phyloP scores from a whole-genome alignment of 2,888 invertebrate genomes.

The Rhopalosiphum nymphaeae region DNA sequence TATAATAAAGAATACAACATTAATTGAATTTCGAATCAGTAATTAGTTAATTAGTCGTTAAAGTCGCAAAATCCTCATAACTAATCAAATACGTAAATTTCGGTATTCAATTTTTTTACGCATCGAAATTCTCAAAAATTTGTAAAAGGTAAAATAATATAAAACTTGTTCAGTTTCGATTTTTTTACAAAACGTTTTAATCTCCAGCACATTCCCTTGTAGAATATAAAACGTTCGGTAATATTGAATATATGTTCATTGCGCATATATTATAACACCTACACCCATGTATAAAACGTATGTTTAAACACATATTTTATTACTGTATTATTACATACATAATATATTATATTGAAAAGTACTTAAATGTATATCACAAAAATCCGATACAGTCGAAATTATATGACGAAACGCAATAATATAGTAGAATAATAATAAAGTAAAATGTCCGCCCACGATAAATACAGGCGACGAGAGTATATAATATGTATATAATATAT shows the following conservation, averaged over 20 bases:
- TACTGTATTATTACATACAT: not conserved
- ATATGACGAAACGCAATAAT: not conserved
- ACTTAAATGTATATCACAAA: not conserved
- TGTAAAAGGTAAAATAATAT: not conserved
- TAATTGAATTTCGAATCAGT: not conserved
- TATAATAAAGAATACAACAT: not conserved
- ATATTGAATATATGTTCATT: not conserved
- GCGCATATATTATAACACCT: not conserved
- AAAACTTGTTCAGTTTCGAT: not conserved
- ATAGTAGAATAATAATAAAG: not conserved
- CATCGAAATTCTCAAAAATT: not conserved
- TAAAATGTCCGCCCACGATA: not conserved
- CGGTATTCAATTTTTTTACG: not conserved
- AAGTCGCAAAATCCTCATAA: not conserved
- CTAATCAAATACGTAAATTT: not conserved
- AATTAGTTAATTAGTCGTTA: not conserved
- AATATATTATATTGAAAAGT: not conserved
- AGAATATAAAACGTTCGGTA: not conserved
- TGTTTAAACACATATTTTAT: not conserved
- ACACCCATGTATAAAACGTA: not conserved
- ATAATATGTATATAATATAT: not conserved
- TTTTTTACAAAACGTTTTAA: not conserved
- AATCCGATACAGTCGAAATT: not conserved
- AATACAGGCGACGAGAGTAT: not conserved
- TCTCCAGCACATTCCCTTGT: not conserved